Evolutionary conservation across 2,888 invertebrate species (phyloP).

Genomic region (Brachyopa scutellaris): DNA sequence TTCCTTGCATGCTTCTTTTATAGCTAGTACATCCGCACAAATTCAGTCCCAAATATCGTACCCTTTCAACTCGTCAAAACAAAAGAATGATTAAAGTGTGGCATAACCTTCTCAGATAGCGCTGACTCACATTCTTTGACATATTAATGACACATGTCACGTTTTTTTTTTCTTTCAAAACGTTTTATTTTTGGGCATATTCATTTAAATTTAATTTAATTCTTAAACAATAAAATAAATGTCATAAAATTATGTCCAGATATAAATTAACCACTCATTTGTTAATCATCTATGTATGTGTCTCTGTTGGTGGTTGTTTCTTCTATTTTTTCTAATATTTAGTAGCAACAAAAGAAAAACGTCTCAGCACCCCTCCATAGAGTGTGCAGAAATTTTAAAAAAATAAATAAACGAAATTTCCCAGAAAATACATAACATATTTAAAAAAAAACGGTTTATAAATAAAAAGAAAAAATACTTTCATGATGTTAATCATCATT

Average conservation of each 20-base stretch:
- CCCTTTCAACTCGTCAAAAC: no score
- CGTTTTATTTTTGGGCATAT: not conserved
- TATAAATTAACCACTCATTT: not conserved
- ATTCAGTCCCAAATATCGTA: no score
- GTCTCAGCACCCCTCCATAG: not conserved
- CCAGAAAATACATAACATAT: not conserved
- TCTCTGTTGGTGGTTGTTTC: not conserved
- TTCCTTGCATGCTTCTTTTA: no score
- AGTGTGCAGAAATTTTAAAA: constrained; percentile 9
- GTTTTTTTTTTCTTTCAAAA: not conserved
- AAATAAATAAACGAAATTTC: constrained; percentile 23
- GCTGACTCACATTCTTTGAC: not conserved
- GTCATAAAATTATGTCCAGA: not conserved
- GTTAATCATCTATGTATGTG: not conserved
- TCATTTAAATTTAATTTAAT: not conserved
- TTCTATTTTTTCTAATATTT: not conserved
- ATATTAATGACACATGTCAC: not conserved
- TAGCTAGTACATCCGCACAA: no score
- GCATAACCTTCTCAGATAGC: not conserved
- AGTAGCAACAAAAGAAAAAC: constrained; percentile 5
- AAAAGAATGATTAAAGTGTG: no score
- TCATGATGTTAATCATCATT: constrained; percentile 31
- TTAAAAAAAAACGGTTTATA: not conserved
- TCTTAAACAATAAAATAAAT: not conserved
- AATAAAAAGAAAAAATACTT: constrained; percentile 18